These are phyloP conservation scores for Luffia ferchaultella DNA, from an alignment of 2,888 invertebrate species.

Conservation along the genomic window DNA sequence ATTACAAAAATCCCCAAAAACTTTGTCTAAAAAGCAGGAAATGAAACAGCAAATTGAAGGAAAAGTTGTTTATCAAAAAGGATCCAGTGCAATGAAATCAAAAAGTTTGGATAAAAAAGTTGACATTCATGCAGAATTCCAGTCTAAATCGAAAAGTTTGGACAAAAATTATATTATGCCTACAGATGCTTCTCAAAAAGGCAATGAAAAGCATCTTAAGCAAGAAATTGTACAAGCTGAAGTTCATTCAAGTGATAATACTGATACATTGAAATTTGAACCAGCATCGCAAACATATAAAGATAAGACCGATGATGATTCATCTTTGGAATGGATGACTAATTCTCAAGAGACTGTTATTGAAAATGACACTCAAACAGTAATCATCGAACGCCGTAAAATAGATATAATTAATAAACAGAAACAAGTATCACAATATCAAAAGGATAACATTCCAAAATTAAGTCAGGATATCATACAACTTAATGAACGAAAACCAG, in stretches of 20 bases:
- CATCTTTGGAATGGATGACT: conserved; percentile 55
- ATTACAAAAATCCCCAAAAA: conserved; percentile 66
- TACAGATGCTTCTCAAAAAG: conserved; percentile 33
- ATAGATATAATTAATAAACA: conserved; percentile 68
- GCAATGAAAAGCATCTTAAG: conserved; percentile 49
- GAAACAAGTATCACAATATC: conserved; percentile 52
- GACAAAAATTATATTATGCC: conserved; percentile 70
- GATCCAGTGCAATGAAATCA: conserved; percentile 61
- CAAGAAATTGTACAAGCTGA: conserved; percentile 59
- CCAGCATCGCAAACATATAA: conserved; percentile 48
- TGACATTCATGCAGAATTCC: conserved; percentile 66
- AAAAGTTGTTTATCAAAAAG: conserved; percentile 69
- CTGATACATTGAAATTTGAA: conserved; percentile 24
- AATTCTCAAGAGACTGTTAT: conserved; percentile 50
- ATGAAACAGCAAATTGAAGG: conserved; percentile 72
- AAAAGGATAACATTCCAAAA: conserved; percentile 31
- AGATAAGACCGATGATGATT: conserved; percentile 55
- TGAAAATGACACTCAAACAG: conserved; percentile 68
- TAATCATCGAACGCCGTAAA: conserved; percentile 68
- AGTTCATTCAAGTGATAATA: conserved; percentile 44
- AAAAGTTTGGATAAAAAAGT: conserved; percentile 72
- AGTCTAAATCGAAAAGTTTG: conserved; percentile 71
- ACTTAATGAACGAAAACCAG: conserved; percentile 43
- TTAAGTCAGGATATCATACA: conserved; percentile 13
- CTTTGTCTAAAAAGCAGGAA: conserved; percentile 66